phyloP scores from a whole-genome alignment of 2,113 vertebrate species.

The Pungitius pungitius region DNA sequence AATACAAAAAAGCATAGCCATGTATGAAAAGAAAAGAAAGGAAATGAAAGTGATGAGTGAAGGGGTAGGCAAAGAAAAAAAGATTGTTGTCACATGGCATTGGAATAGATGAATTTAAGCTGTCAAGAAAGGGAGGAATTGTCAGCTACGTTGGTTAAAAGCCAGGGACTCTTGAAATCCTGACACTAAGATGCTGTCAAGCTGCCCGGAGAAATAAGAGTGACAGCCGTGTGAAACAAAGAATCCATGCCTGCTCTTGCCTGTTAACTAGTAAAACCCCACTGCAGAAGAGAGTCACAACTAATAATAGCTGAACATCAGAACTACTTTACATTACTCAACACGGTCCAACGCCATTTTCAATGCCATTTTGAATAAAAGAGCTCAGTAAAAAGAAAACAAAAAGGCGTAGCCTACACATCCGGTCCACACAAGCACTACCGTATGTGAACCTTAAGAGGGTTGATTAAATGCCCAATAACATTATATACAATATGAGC shows the following conservation, averaged over 20 bases:
- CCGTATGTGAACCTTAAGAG: constrained; percentile 6
- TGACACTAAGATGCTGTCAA: constrained; percentile 76
- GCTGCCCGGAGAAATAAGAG: constrained; percentile 57
- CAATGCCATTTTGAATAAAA: not conserved
- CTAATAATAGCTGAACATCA: constrained; percentile 6
- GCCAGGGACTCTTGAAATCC: constrained; percentile 69
- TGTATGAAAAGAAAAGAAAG: constrained; percentile 24
- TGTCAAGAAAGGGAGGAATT: constrained; percentile 71
- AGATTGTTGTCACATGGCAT: constrained; percentile 61
- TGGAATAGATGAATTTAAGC: constrained; percentile 69
- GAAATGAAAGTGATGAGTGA: constrained; percentile 14
- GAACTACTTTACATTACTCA: not conserved
- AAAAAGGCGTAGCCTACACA: not conserved
- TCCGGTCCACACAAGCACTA: not conserved
- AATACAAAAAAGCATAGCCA: constrained; percentile 37
- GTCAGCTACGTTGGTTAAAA: constrained; percentile 73
- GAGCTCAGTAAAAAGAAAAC: not conserved
- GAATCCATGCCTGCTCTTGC: constrained; percentile 24
- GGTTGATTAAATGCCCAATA: constrained; percentile 13
- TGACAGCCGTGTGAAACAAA: constrained; percentile 66
- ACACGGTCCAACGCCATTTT: not conserved
- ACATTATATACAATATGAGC: constrained; percentile 16
- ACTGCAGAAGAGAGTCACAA: constrained; percentile 11
- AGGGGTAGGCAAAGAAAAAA: constrained; percentile 31
- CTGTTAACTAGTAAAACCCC: constrained; percentile 22